Evolutionary conservation across 1,140 invertebrate species (phyloP), one percentile per base, ranked within the genome.

Genomic region (Archegozetes longisetosus): DNA sequence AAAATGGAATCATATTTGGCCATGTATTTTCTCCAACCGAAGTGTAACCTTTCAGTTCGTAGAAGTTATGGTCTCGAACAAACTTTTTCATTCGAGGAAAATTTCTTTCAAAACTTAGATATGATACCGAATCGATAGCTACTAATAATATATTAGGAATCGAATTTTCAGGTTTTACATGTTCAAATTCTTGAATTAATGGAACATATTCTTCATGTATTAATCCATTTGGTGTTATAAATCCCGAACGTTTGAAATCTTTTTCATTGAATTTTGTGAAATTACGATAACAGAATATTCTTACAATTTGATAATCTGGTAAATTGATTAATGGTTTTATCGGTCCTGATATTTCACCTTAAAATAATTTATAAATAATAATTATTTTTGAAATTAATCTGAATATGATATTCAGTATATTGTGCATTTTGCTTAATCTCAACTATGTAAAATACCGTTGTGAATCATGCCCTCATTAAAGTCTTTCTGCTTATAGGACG

Each of bases 11-110:
- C 28, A 76, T 59, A 66, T 75, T 76, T 0, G 74, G 74, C 53
- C 70, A 72, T 2, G 75, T 75, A 58, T 76, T 76, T 46, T 74
- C 70, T 4, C 68, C 75, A 3, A 74, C 68, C 68, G 6, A 9
- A 40, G 6, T 40, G 17, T 40, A 40, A 17, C 32, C 32, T 6
- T 40, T 9, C 17, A 40, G 32, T 40, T 40, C 32, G 17, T 40
- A 40, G 17, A 40, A 40, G 6, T 40, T 40, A 40, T 40, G 32
- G 17, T 40, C 32, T 40, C 32, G 6, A 40, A 40, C 32, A 9
- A 40, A 17, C 17, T 40, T 6, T 6, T 17, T 17, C 6, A 17
- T 40, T 40, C 32, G 32, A 17, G 6, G 32, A 17, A 40, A 40
- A 40, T 40, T 6, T 40, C 32, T 6, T 17, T 40, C 17, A 40